A percentile compares a stretch with the other conserved stretches of the same genome.
Evolutionary conservation across 2,113 vertebrate species (phyloP).

Genomic region (Carassius carassius): DNA sequence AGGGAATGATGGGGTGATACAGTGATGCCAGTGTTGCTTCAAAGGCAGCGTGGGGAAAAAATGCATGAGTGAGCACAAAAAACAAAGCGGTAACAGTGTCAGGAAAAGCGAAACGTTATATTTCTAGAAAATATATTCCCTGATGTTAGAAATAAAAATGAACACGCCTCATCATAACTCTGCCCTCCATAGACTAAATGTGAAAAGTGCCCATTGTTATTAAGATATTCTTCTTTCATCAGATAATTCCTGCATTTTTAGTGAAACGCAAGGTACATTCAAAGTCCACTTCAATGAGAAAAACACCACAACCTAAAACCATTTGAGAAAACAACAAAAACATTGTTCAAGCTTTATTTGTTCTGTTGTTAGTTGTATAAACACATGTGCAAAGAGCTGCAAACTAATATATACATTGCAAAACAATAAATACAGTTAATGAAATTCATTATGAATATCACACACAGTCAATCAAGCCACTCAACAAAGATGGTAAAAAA

Average conservation of each 20-base stretch:
- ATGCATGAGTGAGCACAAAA: slow-evolving; percentile 56
- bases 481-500: slow-evolving; percentile 41
- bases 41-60: slow-evolving; percentile 72
- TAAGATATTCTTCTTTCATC: background rate
- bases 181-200: slow-evolving; percentile 55
- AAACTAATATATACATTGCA: slow-evolving; percentile 83
- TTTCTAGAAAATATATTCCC: slow-evolving; percentile 70
- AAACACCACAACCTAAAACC: slow-evolving; percentile 42
- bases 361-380: slow-evolving; percentile 70
- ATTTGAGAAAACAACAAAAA: slow-evolving; percentile 69
- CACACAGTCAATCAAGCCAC: slow-evolving; percentile 77
- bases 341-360: slow-evolving; percentile 66
- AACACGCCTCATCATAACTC: slow-evolving; percentile 51
- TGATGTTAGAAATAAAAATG: slow-evolving; percentile 72
- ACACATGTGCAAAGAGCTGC: slow-evolving; percentile 86
- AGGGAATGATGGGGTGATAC: slow-evolving; percentile 58
- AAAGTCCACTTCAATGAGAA: slow-evolving; percentile 59
- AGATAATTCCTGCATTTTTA: background rate
- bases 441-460: slow-evolving; percentile 63
- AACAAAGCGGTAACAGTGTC: slow-evolving; percentile 39
- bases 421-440: slow-evolving; percentile 68
- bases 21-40: slow-evolving; percentile 64
- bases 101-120: slow-evolving; percentile 55
- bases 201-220: slow-evolving; percentile 49
- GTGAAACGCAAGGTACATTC: slow-evolving; percentile 70